Evolutionary conservation across 2,888 invertebrate species (phyloP).

Genomic region (Coelinius sp.): DNA sequence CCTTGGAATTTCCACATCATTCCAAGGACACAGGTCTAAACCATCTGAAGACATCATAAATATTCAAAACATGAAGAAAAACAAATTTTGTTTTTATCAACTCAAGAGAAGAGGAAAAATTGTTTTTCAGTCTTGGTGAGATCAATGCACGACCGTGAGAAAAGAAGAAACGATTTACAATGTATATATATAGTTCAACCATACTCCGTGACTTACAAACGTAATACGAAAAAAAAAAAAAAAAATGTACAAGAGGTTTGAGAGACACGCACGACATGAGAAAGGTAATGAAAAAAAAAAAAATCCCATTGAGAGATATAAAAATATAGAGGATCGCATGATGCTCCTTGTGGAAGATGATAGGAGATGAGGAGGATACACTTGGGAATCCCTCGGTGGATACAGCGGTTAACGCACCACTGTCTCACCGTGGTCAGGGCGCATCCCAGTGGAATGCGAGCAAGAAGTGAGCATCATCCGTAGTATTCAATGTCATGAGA

Average conservation of each 20-base stretch:
- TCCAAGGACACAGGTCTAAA: too few species aligned
- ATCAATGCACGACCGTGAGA: neutral
- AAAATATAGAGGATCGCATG: neutral
- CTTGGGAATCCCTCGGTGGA: neutral
- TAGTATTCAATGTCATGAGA: constrained; percentile 25
- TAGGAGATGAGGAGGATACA: constrained; percentile 13
- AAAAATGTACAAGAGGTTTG: neutral
- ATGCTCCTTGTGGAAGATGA: constrained; percentile 1
- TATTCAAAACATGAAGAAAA: too few species aligned
- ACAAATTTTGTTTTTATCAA: too few species aligned
- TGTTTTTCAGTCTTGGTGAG: too few species aligned
- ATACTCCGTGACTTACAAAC: constrained; percentile 5
- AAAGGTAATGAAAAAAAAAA: neutral
- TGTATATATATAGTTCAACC: too few species aligned
- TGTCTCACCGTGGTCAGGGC: constrained; percentile 34
- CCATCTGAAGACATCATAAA: too few species aligned
- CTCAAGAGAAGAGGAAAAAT: too few species aligned
- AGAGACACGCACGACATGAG: constrained; percentile 16
- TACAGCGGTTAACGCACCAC: constrained; percentile 24
- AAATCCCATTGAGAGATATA: neutral
- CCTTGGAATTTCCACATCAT: too few species aligned
- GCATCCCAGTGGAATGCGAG: constrained; percentile 29
- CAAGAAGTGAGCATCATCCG: constrained; percentile 31
- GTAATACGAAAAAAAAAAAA: neutral
- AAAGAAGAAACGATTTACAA: constrained; percentile 3